Base-by-base conservation (phyloP, 2,888 invertebrate genomes). In the Eupeodes luniger region DNA sequence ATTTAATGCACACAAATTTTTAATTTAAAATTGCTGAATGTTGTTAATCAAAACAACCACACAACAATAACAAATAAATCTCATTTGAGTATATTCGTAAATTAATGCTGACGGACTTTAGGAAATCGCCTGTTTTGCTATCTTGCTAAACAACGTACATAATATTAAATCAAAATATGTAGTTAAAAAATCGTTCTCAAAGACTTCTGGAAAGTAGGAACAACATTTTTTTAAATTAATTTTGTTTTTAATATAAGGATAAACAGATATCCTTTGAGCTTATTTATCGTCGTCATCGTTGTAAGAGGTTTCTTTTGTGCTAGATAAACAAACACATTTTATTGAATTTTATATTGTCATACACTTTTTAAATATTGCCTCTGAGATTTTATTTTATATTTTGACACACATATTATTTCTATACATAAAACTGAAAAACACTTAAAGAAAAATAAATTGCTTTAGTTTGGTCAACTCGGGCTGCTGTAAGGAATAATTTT, bases 221-320 rank as follows among this genome's bases (percentile, higher is more conserved):
- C 5, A 62, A 2, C 10, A 16, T 3, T 27, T 27, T 27, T 27
- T 27, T 27, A 27, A 27, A 27, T 27, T 27, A 27, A 27, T 27
- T 27, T 27, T 27, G 3, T 3, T 27, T 27, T 27, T 27, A 27
- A 27, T 27, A 27, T 27, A 27, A 27, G 27, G 27, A 27, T 27
- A 27, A 27, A 27, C 27, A 72, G n/a, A 77, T 57, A 79, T 84
- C 74, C 79, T 69, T 79, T 84, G 79, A 75, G 74, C 61, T 55
- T 74, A 67, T 79, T 84, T 83, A 78, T 75, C 57, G 53, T 27
- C 51, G 61, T 12, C 49, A 47, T 12, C 49, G 59, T 12, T 40
- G 40, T 40, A 40, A 10, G 36, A 6, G 34, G 11, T 49, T 16
- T 53, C 47, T 19, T 55, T 64, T 64, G 19, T 59, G 12, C 57